Base-by-base conservation (phyloP, 2,888 invertebrate species). In the Melipona bicolor region DNA sequence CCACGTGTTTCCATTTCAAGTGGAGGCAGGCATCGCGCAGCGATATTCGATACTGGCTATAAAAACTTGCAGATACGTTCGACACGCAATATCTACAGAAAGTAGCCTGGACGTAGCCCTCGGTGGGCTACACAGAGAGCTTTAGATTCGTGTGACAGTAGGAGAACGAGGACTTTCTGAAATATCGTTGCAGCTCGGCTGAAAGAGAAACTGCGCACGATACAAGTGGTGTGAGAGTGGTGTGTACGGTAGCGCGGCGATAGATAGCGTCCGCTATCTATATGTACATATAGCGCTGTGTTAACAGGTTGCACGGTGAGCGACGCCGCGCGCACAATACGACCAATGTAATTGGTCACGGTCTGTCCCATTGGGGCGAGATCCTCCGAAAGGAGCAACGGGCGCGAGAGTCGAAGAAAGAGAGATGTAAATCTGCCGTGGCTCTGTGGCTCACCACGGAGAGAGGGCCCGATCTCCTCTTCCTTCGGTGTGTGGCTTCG, bases 331-430 rank as follows among this genome's bases (percentile, higher is more conserved):
- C 36, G 81, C 64, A 67, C 79, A 72, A 76, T 71, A 62, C 74
- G 56, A 83, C 52, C 83, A 72, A 72, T 81, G 75, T 70, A 74
- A 84, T 84, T 84, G 74, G 83, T 72, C 83, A 72, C 84, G 74
- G 78, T 71, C 65, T 50, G 82, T 72, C 61, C 78, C 71, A 79
- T 75, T 78, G 83, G 43, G 43, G 84, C 74, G 71, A 78, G 73
- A 70, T 75, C 27, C 56, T 75, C 71, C 68, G 87, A 82, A 74
- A 82, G 67, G 65, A 79, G 70, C 56, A 67, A 36, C 56, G 79
- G 43, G 43, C 43, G 9, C 52, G 81, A 79, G 81, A 79, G 56
- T 73, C 72, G 68, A 77, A 82, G 87, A 81, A 85, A 73, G 70
- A 77, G 79, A 72, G 77, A 78, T 77, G 83, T 80, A 81, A 83